Evolutionary conservation across 2,888 invertebrate genomes (phyloP), one percentile per base, ranked within the genome.

Genomic region (Diogma glabrata): DNA sequence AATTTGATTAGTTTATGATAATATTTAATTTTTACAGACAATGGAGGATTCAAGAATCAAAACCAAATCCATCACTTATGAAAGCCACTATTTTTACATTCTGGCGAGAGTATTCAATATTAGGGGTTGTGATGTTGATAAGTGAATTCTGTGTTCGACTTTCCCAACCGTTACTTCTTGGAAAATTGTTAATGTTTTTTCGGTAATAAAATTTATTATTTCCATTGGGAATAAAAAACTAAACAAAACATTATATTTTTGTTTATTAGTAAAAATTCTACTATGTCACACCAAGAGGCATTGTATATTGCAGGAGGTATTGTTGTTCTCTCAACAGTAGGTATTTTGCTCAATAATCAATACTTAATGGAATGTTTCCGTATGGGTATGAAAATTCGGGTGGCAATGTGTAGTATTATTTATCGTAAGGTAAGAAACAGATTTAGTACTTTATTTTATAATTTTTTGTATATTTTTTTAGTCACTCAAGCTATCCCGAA

Each of bases 391-490:
- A 79, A 82, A 64, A 77, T 90, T 60, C 74, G 91, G 54, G 79
- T 90, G 1, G 87, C 89, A 0, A 77, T 84, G 48, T 89, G 89
- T 64, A 84, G 88, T 46, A 69, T 92, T 9, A 79, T 94, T 58
- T 92, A 88, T 62, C 79, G 88, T 71, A 93, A 93, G 79, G 88
- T 87, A 68, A 57, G 60, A 59, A n/a, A n/a, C n/a, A n/a, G n/a
- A n/a, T n/a, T n/a, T n/a, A n/a, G n/a, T n/a, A n/a, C 57, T 60
- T 59, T 4, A 10, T 19, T 8, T 9, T 19, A 22, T n/a, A 36
- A 22, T 16, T 10, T 22, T 20, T 43, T 24, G 12, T 24, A n/a
- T 30, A 47, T 14, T 14, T n/a, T 16, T 24, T 24, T 10, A 24
- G 6, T 82, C 91, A 0, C 66, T 92, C 33, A 72, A 73, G 54